Percentiles rank a stretch among this genome's conserved stretches.
Evolutionary conservation across 2,797 vertebrate genomes (phyloP).

Genomic region (Enteromius afrohamiltoni): DNA sequence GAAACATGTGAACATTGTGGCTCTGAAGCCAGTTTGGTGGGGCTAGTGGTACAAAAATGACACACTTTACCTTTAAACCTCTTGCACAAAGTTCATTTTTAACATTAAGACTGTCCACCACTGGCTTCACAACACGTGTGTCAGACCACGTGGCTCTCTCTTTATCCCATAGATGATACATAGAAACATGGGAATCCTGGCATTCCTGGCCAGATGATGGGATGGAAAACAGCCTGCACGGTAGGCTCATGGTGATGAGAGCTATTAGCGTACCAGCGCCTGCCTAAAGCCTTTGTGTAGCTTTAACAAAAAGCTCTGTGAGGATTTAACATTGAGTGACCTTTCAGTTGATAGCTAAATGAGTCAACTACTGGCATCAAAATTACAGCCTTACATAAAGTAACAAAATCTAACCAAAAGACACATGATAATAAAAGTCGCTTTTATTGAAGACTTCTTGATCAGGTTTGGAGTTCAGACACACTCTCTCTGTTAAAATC

Average conservation of each 20-base stretch:
- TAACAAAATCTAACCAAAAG: conserved; percentile 4
- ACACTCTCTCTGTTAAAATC: too few relatives aligned
- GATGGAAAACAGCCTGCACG: conserved; percentile 40
- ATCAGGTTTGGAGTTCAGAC: too few relatives aligned
- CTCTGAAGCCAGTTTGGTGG: neutral
- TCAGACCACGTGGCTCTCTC: conserved; percentile 38
- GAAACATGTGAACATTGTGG: neutral
- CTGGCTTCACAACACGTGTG: conserved; percentile 47
- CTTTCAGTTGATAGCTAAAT: conserved; percentile 20
- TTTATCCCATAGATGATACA: conserved; percentile 58
- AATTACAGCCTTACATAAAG: neutral
- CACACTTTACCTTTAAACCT: neutral
- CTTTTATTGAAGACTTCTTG: conserved; percentile 11
- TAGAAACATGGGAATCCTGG: conserved; percentile 54
- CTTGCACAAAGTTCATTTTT: neutral
- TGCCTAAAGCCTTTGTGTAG: conserved; percentile 41
- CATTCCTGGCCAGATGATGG: conserved; percentile 42
- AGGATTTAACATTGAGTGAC: conserved; percentile 30
- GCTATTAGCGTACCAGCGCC: conserved; percentile 24
- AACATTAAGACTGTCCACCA: conserved; percentile 7
- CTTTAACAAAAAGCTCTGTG: conserved; percentile 39
- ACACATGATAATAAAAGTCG: neutral
- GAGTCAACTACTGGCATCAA: conserved; percentile 8
- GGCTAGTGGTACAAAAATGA: neutral
- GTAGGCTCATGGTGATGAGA: conserved; percentile 27